Percentiles rank a stretch among this genome's conserved stretches.
phyloP scores from a whole-genome alignment of 2,888 invertebrate genomes.

The Syrphus vitripennis region DNA sequence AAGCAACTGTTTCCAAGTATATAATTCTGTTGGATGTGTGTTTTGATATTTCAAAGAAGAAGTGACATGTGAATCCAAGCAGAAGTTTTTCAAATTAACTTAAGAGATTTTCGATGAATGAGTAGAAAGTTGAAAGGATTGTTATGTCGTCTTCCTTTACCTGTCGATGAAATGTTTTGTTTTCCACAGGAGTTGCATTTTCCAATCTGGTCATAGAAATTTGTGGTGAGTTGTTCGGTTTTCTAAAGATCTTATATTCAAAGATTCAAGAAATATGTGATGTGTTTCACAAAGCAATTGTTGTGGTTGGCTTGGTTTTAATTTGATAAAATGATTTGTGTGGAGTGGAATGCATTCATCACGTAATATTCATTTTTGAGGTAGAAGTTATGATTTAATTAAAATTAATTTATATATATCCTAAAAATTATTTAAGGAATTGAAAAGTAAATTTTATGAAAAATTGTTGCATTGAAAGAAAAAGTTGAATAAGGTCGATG shows the following conservation, averaged over 20 bases:
- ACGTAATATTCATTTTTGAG: background rate
- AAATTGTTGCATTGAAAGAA: too few species aligned
- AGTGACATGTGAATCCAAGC: slow-evolving; percentile 11
- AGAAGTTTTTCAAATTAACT: slow-evolving; percentile 13
- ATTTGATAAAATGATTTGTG: background rate
- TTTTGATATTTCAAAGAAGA: slow-evolving; percentile 3
- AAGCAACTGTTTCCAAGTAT: background rate
- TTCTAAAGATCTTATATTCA: background rate
- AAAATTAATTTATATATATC: too few species aligned
- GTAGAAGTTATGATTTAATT: too few species aligned
- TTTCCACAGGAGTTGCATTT: background rate
- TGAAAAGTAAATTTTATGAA: too few species aligned
- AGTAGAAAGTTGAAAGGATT: background rate
- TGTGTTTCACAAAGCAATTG: background rate
- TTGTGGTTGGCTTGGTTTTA: background rate
- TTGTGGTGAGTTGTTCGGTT: background rate
- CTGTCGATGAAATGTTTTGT: background rate
- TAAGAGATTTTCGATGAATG: background rate
- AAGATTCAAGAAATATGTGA: background rate
- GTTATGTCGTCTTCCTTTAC: background rate
- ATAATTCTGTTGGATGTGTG: background rate
- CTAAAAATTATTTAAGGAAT: too few species aligned
- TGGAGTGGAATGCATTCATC: background rate
- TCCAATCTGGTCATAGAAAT: background rate
- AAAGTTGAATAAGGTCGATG: too few species aligned